Evolutionary conservation across 2,113 vertebrate species (phyloP), one percentile per base, ranked within the genome.

Genomic region (Pelecanoides urinatrix): DNA sequence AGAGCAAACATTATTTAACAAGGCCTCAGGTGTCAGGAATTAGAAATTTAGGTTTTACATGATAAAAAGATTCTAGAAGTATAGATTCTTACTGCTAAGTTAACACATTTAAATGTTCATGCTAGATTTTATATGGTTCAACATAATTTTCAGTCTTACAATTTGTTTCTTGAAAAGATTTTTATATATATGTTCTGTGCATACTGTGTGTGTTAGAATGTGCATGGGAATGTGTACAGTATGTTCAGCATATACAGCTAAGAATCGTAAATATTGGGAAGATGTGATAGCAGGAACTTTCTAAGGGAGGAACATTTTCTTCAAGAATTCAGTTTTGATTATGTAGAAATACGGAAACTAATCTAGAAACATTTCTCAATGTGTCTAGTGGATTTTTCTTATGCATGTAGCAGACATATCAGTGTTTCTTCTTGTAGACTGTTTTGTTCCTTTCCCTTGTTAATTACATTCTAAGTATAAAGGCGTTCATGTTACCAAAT

Each of bases 1-100:
- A 86, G 86, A 86, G 82, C 88, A 94, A 88, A 96, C 71, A 79
- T 82, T 42, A 92, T 84, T 91, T 93, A 49, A 94, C 74, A 94
- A 77, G 94, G 93, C 94, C 94, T 97, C 95, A 88, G 80, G 81
- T 94, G 91, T 80, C 68, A 96, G 92, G 92, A 84, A 94, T 89
- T 79, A 70, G 67, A 70, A 81, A 86, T 86, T 18, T 42, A 59
- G 45, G 36, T 55, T 96, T 94, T 85, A 47, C 53, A 38, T 49
- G 26, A 65, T 16, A n/a, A 88, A 88, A 83, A 20, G 74, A 12
- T 87, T 73, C 55, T 85, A 34, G 74, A 88, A 92, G 78, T 82
- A 50, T 7, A 59, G 73, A 40, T 91, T 71, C 47, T 53, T 85
- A 25, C 4, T 6, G 8, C 50, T 75, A 11, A 44, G 70, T 49